These are phyloP conservation scores for Bradypus variegatus DNA, from an alignment of 2,797 vertebrate species.

Conservation along the genomic window DNA sequence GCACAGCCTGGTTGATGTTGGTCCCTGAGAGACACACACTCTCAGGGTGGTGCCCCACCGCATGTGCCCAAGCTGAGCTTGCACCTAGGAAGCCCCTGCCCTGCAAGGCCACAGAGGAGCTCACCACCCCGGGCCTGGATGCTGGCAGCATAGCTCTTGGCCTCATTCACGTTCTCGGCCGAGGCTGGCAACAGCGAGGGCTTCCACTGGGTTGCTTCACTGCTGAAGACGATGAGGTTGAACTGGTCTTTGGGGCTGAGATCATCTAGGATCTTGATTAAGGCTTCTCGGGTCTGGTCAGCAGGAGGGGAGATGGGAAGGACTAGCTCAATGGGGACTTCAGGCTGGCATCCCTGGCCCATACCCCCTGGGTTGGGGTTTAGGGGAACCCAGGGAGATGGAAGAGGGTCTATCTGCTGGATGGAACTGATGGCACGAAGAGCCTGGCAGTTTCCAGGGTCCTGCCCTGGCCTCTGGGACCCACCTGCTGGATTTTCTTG, in stretches of 20 bases:
- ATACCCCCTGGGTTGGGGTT: not conserved
- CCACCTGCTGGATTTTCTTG: constrained; percentile 83
- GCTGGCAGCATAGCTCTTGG: constrained; percentile 69
- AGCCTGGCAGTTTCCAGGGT: not conserved
- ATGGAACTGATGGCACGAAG: not conserved
- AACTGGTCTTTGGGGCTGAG: constrained; percentile 80
- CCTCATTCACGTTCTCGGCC: constrained; percentile 71
- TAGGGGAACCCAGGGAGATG: not conserved
- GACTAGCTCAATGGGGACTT: not conserved
- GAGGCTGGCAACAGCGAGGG: constrained; percentile 76
- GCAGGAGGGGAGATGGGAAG: not conserved
- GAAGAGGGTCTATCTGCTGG: not conserved
- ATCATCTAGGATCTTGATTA: constrained; percentile 82
- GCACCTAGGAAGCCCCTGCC: rapidly evolving
- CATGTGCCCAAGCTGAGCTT: not conserved
- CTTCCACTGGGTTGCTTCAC: constrained; percentile 68
- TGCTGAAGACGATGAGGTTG: constrained; percentile 78
- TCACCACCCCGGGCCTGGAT: constrained; percentile 72
- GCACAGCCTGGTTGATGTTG: constrained; percentile 81
- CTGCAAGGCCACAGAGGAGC: not conserved
- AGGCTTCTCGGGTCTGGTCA: constrained; percentile 80
- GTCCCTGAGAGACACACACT: constrained; percentile 75
- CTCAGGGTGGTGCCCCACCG: not conserved
- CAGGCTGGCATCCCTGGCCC: not conserved
- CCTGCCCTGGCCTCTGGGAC: not conserved